These are phyloP conservation scores for Prionailurus bengalensis DNA, from an alignment of 2,113 vertebrate species.

Conservation along the genomic window DNA sequence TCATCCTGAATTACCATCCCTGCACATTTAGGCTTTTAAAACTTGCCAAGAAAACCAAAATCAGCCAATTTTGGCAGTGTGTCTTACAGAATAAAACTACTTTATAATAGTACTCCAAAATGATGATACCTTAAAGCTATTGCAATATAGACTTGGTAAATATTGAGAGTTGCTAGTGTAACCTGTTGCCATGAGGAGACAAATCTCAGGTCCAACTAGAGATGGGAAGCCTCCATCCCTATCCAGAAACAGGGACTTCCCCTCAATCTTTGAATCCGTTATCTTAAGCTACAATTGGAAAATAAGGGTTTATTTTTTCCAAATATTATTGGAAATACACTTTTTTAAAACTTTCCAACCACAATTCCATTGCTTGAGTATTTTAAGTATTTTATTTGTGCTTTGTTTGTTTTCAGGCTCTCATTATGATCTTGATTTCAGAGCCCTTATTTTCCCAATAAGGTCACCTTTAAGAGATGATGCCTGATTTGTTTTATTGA, in stretches of 20 bases:
- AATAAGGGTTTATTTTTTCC: not conserved
- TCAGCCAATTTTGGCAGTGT: not conserved
- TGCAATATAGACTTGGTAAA: not conserved
- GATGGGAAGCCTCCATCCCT: fast-evolving
- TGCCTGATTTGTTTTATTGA: conserved; percentile 30
- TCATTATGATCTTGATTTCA: conserved; percentile 4
- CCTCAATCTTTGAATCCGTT: not conserved
- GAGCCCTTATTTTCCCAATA: conserved; percentile 16
- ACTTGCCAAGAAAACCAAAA: not conserved
- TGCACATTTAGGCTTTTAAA: not conserved
- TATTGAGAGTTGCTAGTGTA: not conserved
- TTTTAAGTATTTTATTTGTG: not conserved
- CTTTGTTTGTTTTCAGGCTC: not conserved
- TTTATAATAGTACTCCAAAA: not conserved
- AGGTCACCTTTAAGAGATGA: not conserved
- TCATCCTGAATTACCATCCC: not conserved
- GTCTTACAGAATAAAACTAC: not conserved
- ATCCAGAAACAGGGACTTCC: not conserved
- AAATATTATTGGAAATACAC: not conserved
- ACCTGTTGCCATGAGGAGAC: not conserved
- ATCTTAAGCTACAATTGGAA: not conserved
- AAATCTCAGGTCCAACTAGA: not conserved
- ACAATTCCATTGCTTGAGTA: not conserved
- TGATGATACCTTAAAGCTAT: not conserved
- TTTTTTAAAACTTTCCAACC: conserved; percentile 38